Conservation (phyloP, 2,113 vertebrate species). For the Turdus rufiventris region DNA sequence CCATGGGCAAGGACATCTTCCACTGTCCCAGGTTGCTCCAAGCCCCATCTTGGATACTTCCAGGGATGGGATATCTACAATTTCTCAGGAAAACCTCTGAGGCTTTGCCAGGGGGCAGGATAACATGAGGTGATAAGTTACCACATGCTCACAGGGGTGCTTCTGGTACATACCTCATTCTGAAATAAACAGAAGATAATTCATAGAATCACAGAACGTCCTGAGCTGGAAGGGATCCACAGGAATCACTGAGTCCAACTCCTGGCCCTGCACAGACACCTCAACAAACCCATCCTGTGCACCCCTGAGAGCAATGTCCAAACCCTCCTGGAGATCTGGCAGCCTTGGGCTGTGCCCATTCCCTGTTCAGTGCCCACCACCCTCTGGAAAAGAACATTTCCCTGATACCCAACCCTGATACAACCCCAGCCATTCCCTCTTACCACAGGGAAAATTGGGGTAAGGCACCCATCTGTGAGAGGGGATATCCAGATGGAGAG, state of each 20-base stretch:
- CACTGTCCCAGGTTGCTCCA: not conserved
- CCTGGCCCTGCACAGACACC: not conserved
- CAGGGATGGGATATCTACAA: not conserved
- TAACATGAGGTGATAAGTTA: not conserved
- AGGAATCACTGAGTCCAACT: not conserved
- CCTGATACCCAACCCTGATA: not conserved
- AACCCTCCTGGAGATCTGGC: not conserved
- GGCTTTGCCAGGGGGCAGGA: not conserved
- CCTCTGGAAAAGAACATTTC: not conserved
- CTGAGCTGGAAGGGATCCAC: not conserved
- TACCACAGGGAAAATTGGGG: accelerated
- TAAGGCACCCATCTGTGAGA: not conserved
- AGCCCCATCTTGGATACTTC: not conserved
- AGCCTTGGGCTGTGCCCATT: accelerated
- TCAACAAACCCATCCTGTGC: not conserved
- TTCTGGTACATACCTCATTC: not conserved
- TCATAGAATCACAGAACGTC: not conserved
- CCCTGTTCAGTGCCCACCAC: not conserved
- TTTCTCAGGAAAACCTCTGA: not conserved
- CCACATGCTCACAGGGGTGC: accelerated
- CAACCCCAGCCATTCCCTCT: not conserved
- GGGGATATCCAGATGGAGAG: not conserved
- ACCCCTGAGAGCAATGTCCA: accelerated
- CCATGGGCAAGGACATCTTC: not conserved
- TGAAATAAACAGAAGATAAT: accelerated